Conservation (phyloP, 2,888 invertebrate species). For the Eupelmus urozonus region DNA sequence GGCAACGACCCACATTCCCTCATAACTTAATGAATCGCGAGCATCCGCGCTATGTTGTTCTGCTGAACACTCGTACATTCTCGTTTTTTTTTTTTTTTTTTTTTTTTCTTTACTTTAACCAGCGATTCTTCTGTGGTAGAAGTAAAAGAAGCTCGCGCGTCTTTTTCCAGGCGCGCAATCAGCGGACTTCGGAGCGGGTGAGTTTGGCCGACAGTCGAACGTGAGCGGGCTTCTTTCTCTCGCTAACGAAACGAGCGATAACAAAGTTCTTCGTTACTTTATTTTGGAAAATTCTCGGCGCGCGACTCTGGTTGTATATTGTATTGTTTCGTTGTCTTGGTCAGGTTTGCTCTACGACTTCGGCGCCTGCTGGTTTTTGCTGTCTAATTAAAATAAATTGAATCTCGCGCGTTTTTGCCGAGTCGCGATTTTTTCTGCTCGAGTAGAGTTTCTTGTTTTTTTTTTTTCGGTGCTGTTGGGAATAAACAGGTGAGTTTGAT, state of each 20-base stretch:
- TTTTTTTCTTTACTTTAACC: not conserved
- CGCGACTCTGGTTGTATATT: too few relatives aligned
- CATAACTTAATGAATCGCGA: conserved; percentile 63
- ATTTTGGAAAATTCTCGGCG: conserved; percentile 23
- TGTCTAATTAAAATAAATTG: conserved; percentile 37
- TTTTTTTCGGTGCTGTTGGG: too few relatives aligned
- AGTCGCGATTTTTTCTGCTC: too few relatives aligned
- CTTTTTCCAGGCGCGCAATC: conserved; percentile 11
- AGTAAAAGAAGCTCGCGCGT: not conserved
- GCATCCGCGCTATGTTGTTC: not conserved
- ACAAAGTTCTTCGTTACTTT: conserved; percentile 11
- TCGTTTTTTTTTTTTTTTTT: conserved; percentile 1
- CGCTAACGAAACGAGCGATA: conserved; percentile 21
- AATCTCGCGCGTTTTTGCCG: conserved; percentile 1
- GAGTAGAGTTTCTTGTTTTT: too few relatives aligned
- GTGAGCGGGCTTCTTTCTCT: conserved; percentile 9
- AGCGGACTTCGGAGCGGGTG: conserved; percentile 2
- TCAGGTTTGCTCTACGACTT: not conserved
- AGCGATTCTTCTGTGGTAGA: not conserved
- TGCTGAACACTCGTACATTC: not conserved
- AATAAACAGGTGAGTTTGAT: too few relatives aligned
- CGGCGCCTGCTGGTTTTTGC: not conserved
- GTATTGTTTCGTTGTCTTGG: not conserved
- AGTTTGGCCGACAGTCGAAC: conserved; percentile 13
- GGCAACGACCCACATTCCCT: conserved; percentile 65